Evolutionary conservation across 23 tunicate genomes (phyloP), one percentile per base, ranked within the genome.

Genomic region (Ascidia mentula): DNA sequence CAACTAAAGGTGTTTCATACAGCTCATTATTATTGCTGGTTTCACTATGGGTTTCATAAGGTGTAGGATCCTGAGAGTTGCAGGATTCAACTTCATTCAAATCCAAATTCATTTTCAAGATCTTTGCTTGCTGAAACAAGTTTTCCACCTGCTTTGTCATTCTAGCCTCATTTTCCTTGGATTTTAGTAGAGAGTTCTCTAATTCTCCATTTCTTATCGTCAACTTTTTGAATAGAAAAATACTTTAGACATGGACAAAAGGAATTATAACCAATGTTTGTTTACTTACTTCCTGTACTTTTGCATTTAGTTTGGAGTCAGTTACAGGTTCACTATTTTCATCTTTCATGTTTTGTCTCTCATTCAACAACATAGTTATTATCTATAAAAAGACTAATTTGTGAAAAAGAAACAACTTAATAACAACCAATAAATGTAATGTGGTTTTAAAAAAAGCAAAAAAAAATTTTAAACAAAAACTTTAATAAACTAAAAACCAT

Each of bases 321-420:
- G 65, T 9, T 5, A 5, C 24, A 6, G 65, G 13, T 28, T 53
- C 65, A 5, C 4, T 20, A 9, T 53, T 53, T 3, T 53, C 65
- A 53, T 3, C 4, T 53, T 53, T 53, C 13, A 53, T 53, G 22
- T 6, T 71, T 0, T 74, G 38, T 74, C 82, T 74, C 39, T 89
- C 95, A 37, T 72, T 61, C 60, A 89, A 45, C 60, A 89, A 38
- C 72, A 79, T 73, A 12, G 82, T 79, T n/a, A 79, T 81, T 38
- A 89, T 89, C 95, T 89, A 78, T 0, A 72, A 33, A 45, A 37
- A 81, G 22, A 65, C 17, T 20, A 59, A n/a, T 59, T 13, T 70
- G 15, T 70, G 15, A 18, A 22, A 28, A 20, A 70, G 74, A 20
- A 28, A 70, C 18, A n/a, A n/a, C n/a, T n/a, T n/a, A n/a, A n/a